Percentiles rank a stretch among this genome's conserved stretches.
These are phyloP conservation scores for Plectropomus leopardus DNA, from an alignment of 2,113 vertebrate genomes.

Conservation along the genomic window DNA sequence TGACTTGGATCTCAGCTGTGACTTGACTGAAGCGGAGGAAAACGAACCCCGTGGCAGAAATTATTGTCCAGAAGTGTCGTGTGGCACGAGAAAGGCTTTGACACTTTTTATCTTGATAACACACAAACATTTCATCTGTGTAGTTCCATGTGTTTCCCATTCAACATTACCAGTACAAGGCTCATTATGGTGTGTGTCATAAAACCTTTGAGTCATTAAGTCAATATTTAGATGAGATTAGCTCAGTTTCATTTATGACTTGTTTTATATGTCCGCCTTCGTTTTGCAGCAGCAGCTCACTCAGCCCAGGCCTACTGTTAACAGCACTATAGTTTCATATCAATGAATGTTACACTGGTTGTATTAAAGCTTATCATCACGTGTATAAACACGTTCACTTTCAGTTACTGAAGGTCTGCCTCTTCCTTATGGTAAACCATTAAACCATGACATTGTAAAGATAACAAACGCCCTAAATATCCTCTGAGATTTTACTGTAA, in stretches of 20 bases:
- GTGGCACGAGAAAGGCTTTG: conserved; percentile 1
- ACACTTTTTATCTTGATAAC: background rate
- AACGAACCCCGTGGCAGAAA: too few species aligned
- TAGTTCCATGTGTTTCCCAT: background rate
- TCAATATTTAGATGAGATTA: conserved; percentile 59
- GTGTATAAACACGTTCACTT: conserved; percentile 1
- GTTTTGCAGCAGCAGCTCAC: too few species aligned
- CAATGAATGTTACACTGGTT: background rate
- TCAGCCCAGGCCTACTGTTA: background rate
- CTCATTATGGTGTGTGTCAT: background rate
- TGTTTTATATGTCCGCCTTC: background rate
- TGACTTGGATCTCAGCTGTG: too few species aligned
- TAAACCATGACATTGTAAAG: background rate
- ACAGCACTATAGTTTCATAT: background rate
- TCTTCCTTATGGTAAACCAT: background rate
- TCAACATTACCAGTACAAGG: conserved; percentile 24
- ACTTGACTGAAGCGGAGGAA: too few species aligned
- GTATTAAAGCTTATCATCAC: background rate
- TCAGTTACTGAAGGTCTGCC: background rate
- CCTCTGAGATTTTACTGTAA: background rate
- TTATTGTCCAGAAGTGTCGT: too few species aligned
- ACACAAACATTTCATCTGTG: conserved; percentile 1
- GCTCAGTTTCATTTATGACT: conserved; percentile 15
- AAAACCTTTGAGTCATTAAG: conserved; percentile 30
- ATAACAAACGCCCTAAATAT: background rate